Percentiles rank a stretch among this genome's conserved stretches.
phyloP scores from a whole-genome alignment of 2,888 invertebrate species.

The Pachliopta kotzebuea region DNA sequence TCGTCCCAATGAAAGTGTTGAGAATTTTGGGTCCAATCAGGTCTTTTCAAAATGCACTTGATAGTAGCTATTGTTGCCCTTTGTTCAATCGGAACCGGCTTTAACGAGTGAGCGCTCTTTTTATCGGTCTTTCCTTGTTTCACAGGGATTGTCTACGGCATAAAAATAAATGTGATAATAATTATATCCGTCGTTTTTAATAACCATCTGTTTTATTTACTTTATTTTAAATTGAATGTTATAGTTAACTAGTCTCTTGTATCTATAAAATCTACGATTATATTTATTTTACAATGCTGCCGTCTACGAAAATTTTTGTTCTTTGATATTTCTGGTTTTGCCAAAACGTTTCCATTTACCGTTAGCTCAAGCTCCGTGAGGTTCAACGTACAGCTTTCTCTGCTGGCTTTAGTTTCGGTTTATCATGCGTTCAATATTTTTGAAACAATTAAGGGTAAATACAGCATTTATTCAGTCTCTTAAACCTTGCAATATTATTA shows the following conservation, averaged over 20 bases:
- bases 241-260: neutral
- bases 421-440: too few relatives aligned
- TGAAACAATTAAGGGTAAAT: too few relatives aligned
- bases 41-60: slow-evolving; percentile 61
- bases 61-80: slow-evolving; percentile 69
- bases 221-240: neutral
- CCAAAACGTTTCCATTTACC: too few relatives aligned
- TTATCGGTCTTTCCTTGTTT: slow-evolving; percentile 52
- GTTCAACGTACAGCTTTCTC: too few relatives aligned
- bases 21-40: slow-evolving; percentile 77
- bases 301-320: too few relatives aligned
- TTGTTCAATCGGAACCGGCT: slow-evolving; percentile 45
- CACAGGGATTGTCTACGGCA: slow-evolving; percentile 18
- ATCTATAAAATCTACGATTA: neutral
- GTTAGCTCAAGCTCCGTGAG: too few relatives aligned
- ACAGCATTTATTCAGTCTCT: too few relatives aligned
- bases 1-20: slow-evolving; percentile 81
- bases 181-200: neutral
- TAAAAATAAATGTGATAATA: slow-evolving; percentile 17
- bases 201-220: neutral
- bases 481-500: too few relatives aligned
- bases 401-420: too few relatives aligned
- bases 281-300: too few relatives aligned
- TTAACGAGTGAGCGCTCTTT: slow-evolving; percentile 46
- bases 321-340: too few relatives aligned